Percentiles rank a stretch among this genome's conserved stretches.
Evolutionary conservation across 23 tunicate species (phyloP).

Genomic region (Aplidium turbinatum): DNA sequence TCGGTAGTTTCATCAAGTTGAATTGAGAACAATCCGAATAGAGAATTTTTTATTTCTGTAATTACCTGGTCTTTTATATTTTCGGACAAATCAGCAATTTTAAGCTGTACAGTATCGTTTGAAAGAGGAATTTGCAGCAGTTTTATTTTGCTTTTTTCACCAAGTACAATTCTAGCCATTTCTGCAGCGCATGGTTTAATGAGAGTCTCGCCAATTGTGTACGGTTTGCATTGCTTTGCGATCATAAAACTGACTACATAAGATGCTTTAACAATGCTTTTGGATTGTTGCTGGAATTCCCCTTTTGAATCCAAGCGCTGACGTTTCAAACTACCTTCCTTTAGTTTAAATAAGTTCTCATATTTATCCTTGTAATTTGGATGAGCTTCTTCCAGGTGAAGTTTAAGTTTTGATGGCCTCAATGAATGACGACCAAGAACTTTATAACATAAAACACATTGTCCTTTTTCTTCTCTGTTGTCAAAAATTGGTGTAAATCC

Average conservation of each 20-base stretch:
- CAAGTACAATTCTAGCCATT: slow-evolving; percentile 40
- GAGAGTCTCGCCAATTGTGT: slow-evolving; percentile 64
- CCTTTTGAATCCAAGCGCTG: slow-evolving; percentile 40
- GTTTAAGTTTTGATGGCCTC: too few species aligned
- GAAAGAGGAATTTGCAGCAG: slow-evolving; percentile 29
- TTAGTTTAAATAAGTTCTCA: slow-evolving; percentile 25
- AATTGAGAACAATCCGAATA: slow-evolving; percentile 32
- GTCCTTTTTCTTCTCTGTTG: too few species aligned
- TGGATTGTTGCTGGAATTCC: too few species aligned
- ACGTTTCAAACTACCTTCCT: slow-evolving; percentile 35
- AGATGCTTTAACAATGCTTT: slow-evolving; percentile 28
- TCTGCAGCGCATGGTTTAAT: slow-evolving; percentile 56
- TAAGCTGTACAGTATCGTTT: slow-evolving; percentile 34
- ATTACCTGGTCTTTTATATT: slow-evolving; percentile 27
- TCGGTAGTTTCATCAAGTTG: slow-evolving; percentile 52
- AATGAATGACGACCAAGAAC: too few species aligned
- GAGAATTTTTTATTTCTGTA: slow-evolving; percentile 10
- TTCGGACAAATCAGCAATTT: slow-evolving; percentile 17
- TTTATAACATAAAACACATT: too few species aligned
- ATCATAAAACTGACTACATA: slow-evolving; percentile 38
- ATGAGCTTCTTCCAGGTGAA: too few species aligned
- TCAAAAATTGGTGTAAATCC: too few species aligned
- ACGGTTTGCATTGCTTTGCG: slow-evolving; percentile 56
- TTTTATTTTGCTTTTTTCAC: slow-evolving; percentile 29
- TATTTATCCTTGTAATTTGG: too few species aligned